Evolutionary conservation across 2,888 invertebrate species (phyloP).

Genomic region (Teinopalpus imperialis): DNA sequence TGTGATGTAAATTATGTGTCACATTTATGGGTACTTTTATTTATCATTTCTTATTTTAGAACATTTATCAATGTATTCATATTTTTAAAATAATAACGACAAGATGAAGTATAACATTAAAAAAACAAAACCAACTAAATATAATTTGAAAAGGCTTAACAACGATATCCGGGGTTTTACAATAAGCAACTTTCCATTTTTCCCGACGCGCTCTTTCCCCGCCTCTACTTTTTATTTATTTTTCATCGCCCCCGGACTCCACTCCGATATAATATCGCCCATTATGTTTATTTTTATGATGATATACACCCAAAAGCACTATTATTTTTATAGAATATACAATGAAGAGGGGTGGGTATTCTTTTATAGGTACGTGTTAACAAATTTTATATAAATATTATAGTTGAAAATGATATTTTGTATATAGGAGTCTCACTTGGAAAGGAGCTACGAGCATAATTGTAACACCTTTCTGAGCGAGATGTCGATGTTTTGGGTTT

Average conservation of each 20-base stretch:
- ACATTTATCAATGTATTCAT: no score
- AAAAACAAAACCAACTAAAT: no score
- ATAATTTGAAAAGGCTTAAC: no score
- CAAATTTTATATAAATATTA: slow-evolving; percentile 14
- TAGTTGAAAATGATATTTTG: not conserved
- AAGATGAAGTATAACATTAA: no score
- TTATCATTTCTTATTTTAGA: no score
- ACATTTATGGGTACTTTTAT: no score
- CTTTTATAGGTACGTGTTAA: slow-evolving; percentile 27
- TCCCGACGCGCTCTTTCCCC: slow-evolving; percentile 46
- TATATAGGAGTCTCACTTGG: no score
- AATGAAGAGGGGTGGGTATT: slow-evolving; percentile 40
- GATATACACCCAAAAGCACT: slow-evolving; percentile 60
- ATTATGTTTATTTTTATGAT: slow-evolving; percentile 75
- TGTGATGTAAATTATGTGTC: no score
- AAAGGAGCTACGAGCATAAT: no score
- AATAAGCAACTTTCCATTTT: slow-evolving; percentile 73
- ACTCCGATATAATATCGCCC: slow-evolving; percentile 66
- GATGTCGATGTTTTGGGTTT: no score
- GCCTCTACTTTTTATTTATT: slow-evolving; percentile 72
- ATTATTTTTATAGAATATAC: slow-evolving; percentile 63
- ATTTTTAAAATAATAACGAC: no score
- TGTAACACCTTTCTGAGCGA: no score
- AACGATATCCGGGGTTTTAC: slow-evolving; percentile 62
- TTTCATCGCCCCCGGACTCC: slow-evolving; percentile 69